Percentiles rank a stretch among this genome's conserved stretches.
Evolutionary conservation across 1,140 invertebrate genomes (phyloP).

Genomic region (Hycleus cichorii): DNA sequence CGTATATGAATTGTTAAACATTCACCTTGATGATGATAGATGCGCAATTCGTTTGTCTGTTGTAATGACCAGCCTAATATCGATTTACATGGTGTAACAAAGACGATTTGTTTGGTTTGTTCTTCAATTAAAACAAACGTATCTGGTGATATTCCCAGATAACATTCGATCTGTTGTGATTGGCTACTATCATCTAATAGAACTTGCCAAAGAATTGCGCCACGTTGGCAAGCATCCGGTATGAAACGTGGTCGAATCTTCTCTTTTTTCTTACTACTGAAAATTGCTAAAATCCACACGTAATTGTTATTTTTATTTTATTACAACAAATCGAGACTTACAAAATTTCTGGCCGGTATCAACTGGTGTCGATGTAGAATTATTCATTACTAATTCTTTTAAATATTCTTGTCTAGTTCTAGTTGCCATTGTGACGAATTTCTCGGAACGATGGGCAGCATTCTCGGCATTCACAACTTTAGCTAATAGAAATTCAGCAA

Average conservation of each 20-base stretch:
- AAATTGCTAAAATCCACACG: slow-evolving; percentile 46
- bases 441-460: slow-evolving; percentile 90
- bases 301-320: background rate
- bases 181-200: slow-evolving; percentile 63
- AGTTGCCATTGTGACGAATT: slow-evolving; percentile 96
- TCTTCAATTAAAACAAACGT: slow-evolving; percentile 83
- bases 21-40: slow-evolving; percentile 76
- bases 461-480: slow-evolving; percentile 99
- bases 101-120: slow-evolving; percentile 72
- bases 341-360: slow-evolving; percentile 87
- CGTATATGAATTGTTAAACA: slow-evolving; percentile 68
- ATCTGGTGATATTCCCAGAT: slow-evolving; percentile 81
- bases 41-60: slow-evolving; percentile 49
- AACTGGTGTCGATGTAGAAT: slow-evolving; percentile 69
- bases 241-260: slow-evolving; percentile 56
- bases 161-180: slow-evolving; percentile 65
- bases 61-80: slow-evolving; percentile 56
- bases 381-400: slow-evolving; percentile 84
- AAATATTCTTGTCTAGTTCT: slow-evolving; percentile 93
- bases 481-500: slow-evolving; percentile 87
- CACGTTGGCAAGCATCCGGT: slow-evolving; percentile 58
- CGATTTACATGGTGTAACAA: slow-evolving; percentile 75
- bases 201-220: slow-evolving; percentile 73
- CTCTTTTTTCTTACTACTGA: slow-evolving; percentile 67
- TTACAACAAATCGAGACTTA: slow-evolving; percentile 46